Percentiles rank a stretch among this genome's conserved stretches.
Evolutionary conservation across 1,140 invertebrate species (phyloP).

Genomic region (Dinoponera quadriceps): DNA sequence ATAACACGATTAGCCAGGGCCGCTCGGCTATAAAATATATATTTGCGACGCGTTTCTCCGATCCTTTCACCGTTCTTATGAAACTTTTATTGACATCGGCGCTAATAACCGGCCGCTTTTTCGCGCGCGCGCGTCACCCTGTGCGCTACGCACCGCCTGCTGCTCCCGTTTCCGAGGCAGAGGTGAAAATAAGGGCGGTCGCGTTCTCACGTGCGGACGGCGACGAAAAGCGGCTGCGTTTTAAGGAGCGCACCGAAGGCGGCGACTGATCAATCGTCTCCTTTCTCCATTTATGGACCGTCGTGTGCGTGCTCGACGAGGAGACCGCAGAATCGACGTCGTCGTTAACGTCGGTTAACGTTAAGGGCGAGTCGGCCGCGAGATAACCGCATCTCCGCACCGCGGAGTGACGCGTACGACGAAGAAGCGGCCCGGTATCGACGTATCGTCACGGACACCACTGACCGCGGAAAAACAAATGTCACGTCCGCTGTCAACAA

Average conservation of each 20-base stretch:
- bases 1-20: too few relatives aligned
- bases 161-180: neutral
- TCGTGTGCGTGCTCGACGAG: slow-evolving; percentile 6
- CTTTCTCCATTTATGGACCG: slow-evolving; percentile 63
- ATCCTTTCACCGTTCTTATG: neutral
- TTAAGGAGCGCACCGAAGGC: slow-evolving; percentile 20
- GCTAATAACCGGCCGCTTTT: neutral
- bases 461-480: too few relatives aligned
- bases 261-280: slow-evolving; percentile 46
- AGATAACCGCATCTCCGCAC: too few relatives aligned
- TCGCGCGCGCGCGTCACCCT: neutral
- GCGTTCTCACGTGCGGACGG: slow-evolving; percentile 41
- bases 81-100: neutral
- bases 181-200: slow-evolving; percentile 30
- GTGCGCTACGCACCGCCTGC: neutral
- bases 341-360: neutral
- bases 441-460: too few relatives aligned
- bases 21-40: too few relatives aligned
- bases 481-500: too few relatives aligned
- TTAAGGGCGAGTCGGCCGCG: neutral
- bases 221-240: slow-evolving; percentile 33
- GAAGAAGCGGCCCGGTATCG: too few relatives aligned
- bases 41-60: too few relatives aligned
- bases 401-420: too few relatives aligned
- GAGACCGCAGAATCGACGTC: slow-evolving; percentile 1